phyloP scores from a whole-genome alignment of 2,113 vertebrate genomes.

The Pipra filicauda region DNA sequence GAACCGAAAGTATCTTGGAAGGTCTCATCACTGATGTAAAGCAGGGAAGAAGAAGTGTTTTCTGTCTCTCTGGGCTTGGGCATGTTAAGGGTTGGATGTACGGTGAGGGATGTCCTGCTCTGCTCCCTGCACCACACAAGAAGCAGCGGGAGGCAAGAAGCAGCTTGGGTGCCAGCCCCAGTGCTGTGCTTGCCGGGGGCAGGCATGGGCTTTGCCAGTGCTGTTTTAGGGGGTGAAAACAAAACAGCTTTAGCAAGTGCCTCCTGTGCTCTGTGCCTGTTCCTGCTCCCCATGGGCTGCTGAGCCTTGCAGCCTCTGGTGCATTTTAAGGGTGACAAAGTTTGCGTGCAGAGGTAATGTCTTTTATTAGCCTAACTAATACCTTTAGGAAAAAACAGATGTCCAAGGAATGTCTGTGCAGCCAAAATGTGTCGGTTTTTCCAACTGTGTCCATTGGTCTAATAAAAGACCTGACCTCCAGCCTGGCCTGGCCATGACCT shows the following conservation, averaged over 20 bases:
- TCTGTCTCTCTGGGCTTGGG: background rate
- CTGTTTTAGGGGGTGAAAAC: background rate
- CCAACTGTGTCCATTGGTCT: background rate
- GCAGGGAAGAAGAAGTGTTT: background rate
- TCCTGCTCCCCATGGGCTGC: background rate
- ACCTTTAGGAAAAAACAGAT: slow-evolving; percentile 46
- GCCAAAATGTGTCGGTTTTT: background rate
- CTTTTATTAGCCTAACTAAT: slow-evolving; percentile 60
- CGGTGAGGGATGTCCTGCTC: background rate
- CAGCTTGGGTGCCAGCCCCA: background rate
- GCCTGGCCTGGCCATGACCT: background rate
- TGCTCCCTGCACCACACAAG: background rate
- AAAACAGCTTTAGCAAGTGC: background rate
- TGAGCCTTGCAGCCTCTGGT: background rate
- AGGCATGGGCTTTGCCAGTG: background rate
- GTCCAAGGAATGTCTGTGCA: background rate
- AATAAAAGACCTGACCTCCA: slow-evolving; percentile 49
- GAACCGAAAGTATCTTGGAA: background rate
- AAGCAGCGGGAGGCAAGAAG: background rate
- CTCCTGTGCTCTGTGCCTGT: background rate
- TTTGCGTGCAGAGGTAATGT: background rate
- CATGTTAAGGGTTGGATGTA: background rate
- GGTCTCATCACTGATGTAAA: background rate
- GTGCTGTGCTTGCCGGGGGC: background rate
- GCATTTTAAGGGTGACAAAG: slow-evolving; percentile 28